Conservation (phyloP, 2,888 invertebrate species). For the Stenoptilia bipunctidactyla region DNA sequence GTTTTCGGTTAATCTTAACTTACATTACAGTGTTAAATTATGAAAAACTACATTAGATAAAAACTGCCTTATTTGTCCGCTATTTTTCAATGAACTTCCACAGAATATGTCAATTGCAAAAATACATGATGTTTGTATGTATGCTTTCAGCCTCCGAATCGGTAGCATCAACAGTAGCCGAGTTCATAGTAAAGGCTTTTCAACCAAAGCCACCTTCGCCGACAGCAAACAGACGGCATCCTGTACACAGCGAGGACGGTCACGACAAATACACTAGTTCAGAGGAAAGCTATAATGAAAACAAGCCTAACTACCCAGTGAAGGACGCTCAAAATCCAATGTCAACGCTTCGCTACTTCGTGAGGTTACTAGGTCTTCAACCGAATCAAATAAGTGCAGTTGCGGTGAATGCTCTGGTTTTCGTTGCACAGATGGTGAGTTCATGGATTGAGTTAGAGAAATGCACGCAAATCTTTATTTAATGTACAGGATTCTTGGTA, state of each 20-base stretch:
- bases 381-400: conserved; percentile 83
- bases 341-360: conserved; percentile 56
- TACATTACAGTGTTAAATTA: too few species aligned
- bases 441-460: too few species aligned
- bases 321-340: conserved; percentile 69
- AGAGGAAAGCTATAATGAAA: conserved; percentile 16
- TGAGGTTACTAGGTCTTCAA: conserved; percentile 82
- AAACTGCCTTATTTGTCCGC: too few species aligned
- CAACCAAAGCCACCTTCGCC: conserved; percentile 24
- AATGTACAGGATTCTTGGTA: too few species aligned
- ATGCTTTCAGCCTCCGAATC: conserved; percentile 54
- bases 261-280: conserved; percentile 21
- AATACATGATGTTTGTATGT: too few species aligned
- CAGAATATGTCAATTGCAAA: too few species aligned
- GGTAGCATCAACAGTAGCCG: conserved; percentile 54
- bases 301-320: conserved; percentile 26
- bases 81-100: too few species aligned
- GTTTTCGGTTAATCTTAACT: too few species aligned
- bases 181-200: conserved; percentile 56
- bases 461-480: too few species aligned
- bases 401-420: conserved; percentile 85
- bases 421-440: conserved; percentile 86
- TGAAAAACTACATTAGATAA: too few species aligned
- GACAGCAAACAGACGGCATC: conserved; percentile 17
- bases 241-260: conserved; percentile 20